These are phyloP conservation scores for Takifugu rubripes DNA, from an alignment of 2,797 vertebrate genomes.

Conservation along the genomic window DNA sequence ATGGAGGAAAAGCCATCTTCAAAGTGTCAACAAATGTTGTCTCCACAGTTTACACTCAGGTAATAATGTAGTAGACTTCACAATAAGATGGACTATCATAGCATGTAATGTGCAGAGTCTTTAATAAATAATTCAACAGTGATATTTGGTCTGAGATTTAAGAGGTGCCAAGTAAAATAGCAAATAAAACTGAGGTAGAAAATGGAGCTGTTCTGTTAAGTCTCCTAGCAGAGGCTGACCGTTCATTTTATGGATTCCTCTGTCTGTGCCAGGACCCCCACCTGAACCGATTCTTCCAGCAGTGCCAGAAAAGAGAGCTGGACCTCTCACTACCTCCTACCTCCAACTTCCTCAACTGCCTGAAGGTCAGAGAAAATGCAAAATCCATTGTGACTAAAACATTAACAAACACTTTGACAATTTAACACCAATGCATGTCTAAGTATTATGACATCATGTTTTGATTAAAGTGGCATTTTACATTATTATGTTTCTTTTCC, in stretches of 20 bases:
- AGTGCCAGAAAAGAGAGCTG: constrained; percentile 94
- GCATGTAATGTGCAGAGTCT: no score
- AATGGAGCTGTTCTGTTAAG: constrained; percentile 23
- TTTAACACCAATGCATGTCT: constrained; percentile 3
- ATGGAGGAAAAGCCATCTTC: constrained; percentile 91
- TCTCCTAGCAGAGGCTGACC: constrained; percentile 34
- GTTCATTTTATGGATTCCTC: constrained; percentile 20
- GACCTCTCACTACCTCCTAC: constrained; percentile 88
- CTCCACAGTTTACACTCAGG: constrained; percentile 98
- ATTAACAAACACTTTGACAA: constrained; percentile 2
- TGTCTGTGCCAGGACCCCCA: constrained; percentile 84
- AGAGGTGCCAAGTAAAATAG: constrained; percentile 9
- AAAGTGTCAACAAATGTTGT: constrained; percentile 88
- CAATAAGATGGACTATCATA: not conserved
- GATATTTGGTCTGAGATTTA: no score
- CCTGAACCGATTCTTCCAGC: constrained; percentile 92
- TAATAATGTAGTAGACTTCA: constrained; percentile 48
- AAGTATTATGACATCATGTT: constrained; percentile 7
- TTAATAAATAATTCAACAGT: no score
- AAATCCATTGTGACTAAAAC: constrained; percentile 7
- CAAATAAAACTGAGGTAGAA: constrained; percentile 10
- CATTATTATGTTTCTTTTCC: constrained; percentile 5
- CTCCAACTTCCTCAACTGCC: constrained; percentile 87
- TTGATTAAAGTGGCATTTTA: not conserved
- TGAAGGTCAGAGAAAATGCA: constrained; percentile 82